Percentiles rank a stretch among this genome's conserved stretches.
Evolutionary conservation across 2,888 invertebrate genomes (phyloP).

Genomic region (Branchellion lobata): DNA sequence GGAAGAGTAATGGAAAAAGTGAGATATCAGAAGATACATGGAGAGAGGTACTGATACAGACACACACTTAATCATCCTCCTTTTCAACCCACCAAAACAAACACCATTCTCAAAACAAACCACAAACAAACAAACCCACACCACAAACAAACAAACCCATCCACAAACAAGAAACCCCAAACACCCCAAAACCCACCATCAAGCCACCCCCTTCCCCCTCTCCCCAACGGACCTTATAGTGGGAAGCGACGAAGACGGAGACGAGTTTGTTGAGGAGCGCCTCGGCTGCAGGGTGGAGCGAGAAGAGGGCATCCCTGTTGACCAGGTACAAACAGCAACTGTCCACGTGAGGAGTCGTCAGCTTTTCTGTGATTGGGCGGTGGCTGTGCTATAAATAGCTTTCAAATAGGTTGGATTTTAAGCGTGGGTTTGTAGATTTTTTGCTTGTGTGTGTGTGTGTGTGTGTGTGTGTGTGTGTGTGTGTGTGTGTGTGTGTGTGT

Average conservation of each 20-base stretch:
- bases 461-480: conserved; percentile 21
- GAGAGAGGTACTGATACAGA: neutral
- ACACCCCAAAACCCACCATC: too few relatives aligned
- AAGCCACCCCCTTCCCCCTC: too few relatives aligned
- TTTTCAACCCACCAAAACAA: neutral
- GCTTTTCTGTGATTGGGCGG: conserved; percentile 10
- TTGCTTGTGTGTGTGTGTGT: conserved; percentile 53
- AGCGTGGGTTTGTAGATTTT: too few relatives aligned
- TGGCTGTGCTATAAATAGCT: too few relatives aligned
- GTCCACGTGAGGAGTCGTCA: neutral
- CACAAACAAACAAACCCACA: neutral
- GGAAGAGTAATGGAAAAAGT: too few relatives aligned
- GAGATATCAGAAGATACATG: too few relatives aligned
- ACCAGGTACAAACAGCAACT: conserved; percentile 77
- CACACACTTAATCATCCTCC: neutral
- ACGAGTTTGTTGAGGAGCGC: conserved; percentile 87
- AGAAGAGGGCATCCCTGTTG: conserved; percentile 86
- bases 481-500: conserved; percentile 34
- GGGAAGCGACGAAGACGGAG: conserved; percentile 91
- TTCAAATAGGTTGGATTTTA: too few relatives aligned
- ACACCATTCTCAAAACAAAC: neutral
- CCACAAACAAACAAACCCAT: too few relatives aligned
- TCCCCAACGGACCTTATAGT: conserved; percentile 75
- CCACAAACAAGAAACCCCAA: neutral
- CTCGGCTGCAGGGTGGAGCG: conserved; percentile 81